These are phyloP conservation scores for Seira ritae DNA, from an alignment of 2,888 invertebrate genomes.

Conservation along the genomic window DNA sequence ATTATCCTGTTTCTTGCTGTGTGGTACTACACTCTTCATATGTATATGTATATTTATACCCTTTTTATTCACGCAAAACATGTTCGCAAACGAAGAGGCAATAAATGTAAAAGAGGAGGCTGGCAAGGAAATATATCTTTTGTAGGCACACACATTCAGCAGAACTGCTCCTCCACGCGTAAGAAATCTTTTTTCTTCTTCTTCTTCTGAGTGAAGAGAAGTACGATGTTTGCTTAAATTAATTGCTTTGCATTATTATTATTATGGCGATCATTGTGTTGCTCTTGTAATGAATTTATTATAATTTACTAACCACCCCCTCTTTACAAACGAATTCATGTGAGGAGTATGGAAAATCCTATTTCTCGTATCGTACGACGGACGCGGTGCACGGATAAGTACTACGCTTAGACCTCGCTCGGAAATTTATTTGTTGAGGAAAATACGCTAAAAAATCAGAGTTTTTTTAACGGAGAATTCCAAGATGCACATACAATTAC, in stretches of 20 bases:
- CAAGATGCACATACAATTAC: no score
- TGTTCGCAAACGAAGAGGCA: slow-evolving; percentile 8
- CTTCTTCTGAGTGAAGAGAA: background rate
- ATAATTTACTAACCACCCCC: slow-evolving; percentile 15
- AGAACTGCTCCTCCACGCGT: slow-evolving; percentile 1
- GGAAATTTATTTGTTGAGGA: no score
- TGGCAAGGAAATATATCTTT: slow-evolving; percentile 14
- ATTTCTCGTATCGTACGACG: no score
- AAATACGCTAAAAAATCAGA: no score
- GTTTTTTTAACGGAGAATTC: no score
- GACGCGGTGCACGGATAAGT: no score
- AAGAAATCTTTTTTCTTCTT: background rate
- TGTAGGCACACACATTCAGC: background rate
- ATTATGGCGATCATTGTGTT: slow-evolving; percentile 55
- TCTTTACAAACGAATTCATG: background rate
- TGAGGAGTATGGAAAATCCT: no score
- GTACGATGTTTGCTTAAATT: slow-evolving; percentile 56
- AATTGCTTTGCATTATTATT: slow-evolving; percentile 62
- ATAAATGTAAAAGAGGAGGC: background rate
- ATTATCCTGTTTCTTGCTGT: slow-evolving; percentile 57
- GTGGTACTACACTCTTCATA: background rate
- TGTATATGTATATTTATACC: background rate
- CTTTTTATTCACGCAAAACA: background rate
- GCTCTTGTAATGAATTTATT: slow-evolving; percentile 60
- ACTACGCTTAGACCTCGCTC: no score